A percentile compares a stretch with the other conserved stretches of the same genome.
These are phyloP conservation scores for Callocephalon fimbriatum DNA, from an alignment of 2,113 vertebrate genomes.

Conservation along the genomic window DNA sequence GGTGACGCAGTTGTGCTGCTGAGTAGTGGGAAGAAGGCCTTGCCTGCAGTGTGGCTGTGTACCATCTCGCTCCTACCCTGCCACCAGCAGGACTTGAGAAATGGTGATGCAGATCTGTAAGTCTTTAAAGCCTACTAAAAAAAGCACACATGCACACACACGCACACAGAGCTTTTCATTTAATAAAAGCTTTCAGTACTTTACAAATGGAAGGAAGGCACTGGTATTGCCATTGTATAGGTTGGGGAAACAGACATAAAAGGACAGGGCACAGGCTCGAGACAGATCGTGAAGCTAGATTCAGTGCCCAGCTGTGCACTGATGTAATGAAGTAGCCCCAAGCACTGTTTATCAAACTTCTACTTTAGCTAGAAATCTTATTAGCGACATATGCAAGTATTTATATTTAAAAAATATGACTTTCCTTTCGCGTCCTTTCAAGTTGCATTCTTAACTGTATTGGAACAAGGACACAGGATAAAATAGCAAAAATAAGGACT, in stretches of 20 bases:
- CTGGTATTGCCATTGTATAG: not conserved
- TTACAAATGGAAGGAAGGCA: not conserved
- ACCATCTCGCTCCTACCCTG: not conserved
- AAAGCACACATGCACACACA: not conserved
- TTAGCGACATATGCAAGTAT: conserved; percentile 56
- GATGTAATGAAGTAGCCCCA: conserved; percentile 53
- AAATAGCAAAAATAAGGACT: not conserved
- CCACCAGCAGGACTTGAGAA: not conserved
- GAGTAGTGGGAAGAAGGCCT: not conserved
- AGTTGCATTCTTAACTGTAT: conserved; percentile 54
- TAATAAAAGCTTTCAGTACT: not conserved
- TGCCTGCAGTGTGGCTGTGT: not conserved
- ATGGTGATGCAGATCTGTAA: conserved; percentile 17
- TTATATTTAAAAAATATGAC: conserved; percentile 61
- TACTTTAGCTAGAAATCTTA: conserved; percentile 50
- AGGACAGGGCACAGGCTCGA: not conserved
- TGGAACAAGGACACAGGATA: conserved; percentile 35
- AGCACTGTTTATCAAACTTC: conserved; percentile 53
- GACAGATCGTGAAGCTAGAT: not conserved
- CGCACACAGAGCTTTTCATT: not conserved
- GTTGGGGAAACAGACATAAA: not conserved
- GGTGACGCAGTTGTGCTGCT: not conserved
- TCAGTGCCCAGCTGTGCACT: conserved; percentile 17
- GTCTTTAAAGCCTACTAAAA: conserved; percentile 44
- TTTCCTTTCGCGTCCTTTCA: conserved; percentile 41